phyloP scores from a whole-genome alignment of 2,113 vertebrate genomes.

The Tursiops truncatus region DNA sequence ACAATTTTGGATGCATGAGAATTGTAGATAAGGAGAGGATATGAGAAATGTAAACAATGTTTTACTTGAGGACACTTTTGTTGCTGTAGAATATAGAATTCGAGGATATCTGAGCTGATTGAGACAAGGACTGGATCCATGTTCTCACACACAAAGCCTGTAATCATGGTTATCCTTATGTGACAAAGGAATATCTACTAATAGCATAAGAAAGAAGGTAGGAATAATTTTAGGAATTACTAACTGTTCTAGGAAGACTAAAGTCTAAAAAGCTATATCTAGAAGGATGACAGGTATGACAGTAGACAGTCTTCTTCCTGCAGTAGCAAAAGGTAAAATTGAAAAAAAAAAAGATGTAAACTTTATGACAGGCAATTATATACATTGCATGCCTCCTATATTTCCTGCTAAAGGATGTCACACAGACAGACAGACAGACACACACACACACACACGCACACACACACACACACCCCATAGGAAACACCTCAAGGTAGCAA shows the following conservation, averaged over 20 bases:
- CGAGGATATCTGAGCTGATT: background rate
- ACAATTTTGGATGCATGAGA: background rate
- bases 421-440: background rate
- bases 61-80: background rate
- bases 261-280: background rate
- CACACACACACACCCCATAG: background rate
- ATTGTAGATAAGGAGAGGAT: background rate
- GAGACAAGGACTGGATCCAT: background rate
- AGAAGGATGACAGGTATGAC: background rate
- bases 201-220: background rate
- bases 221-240: background rate
- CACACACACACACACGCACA: background rate
- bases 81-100: background rate
- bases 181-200: background rate
- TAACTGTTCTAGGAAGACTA: background rate
- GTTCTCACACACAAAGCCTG: background rate
- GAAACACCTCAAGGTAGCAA: background rate
- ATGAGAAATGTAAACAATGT: background rate
- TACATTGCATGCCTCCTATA: background rate
- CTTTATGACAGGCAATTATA: background rate
- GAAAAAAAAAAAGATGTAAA: background rate
- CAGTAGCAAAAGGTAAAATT: background rate
- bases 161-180: background rate
- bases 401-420: background rate
- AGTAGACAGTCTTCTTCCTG: background rate